phyloP scores from a whole-genome alignment of 2,113 vertebrate genomes.

The Myiopsitta monachus region DNA sequence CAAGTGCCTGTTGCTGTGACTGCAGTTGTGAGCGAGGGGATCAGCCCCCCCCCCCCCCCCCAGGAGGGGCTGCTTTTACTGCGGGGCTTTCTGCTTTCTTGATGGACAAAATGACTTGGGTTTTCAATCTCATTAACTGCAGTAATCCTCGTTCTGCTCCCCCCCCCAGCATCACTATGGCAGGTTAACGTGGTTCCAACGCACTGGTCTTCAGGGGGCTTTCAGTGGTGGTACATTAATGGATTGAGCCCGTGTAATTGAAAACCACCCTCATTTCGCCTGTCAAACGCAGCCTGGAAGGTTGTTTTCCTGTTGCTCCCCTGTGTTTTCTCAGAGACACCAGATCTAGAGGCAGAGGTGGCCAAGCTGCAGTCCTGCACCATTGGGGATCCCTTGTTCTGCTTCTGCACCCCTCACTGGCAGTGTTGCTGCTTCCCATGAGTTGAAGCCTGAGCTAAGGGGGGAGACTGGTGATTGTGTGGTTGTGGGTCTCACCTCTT shows the following conservation, averaged over 20 bases:
- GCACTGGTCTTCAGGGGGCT: not conserved
- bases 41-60: not conserved
- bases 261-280: not conserved
- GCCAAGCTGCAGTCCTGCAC: not conserved
- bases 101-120: not conserved
- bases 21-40: not conserved
- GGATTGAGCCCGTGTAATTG: not conserved
- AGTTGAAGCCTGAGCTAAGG: not conserved
- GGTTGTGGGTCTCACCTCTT: not conserved
- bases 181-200: not conserved
- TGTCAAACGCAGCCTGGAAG: not conserved
- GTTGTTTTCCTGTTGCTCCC: not conserved
- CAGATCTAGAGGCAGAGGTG: not conserved
- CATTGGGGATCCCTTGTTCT: not conserved
- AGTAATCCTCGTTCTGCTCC: not conserved
- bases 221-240: not conserved
- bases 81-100: not conserved
- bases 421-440: not conserved
- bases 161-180: not conserved
- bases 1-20: not conserved
- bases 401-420: not conserved
- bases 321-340: not conserved
- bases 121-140: not conserved
- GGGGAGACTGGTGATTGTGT: not conserved
- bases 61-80: not conserved